These are phyloP conservation scores for Urocyon cinereoargenteus DNA, from an alignment of 2,797 vertebrate genomes.

Conservation along the genomic window DNA sequence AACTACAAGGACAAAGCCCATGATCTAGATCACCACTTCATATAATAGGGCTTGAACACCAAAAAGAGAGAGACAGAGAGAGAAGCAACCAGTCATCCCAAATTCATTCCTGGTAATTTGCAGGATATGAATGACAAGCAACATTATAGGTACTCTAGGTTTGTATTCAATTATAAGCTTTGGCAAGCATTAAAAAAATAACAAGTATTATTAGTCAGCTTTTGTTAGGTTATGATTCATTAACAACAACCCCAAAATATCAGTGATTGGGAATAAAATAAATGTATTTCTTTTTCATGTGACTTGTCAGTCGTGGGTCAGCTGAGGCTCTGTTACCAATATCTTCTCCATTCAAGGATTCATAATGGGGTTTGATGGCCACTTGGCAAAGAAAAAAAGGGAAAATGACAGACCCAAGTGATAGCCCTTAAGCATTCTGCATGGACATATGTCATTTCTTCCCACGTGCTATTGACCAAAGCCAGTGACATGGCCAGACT, in stretches of 20 bases:
- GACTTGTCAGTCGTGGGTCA: neutral
- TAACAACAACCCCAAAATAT: neutral
- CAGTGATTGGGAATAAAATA: neutral
- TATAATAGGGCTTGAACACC: neutral
- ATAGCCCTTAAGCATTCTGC: neutral
- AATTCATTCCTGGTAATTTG: neutral
- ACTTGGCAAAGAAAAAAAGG: neutral
- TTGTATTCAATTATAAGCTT: neutral
- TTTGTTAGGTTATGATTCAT: neutral
- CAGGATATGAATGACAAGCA: neutral
- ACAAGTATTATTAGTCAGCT: neutral
- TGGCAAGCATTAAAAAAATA: neutral
- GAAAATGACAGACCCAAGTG: neutral
- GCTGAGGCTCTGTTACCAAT: neutral
- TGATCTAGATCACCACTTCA: neutral
- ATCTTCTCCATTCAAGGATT: neutral
- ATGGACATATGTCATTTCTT: neutral
- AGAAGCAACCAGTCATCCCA: neutral
- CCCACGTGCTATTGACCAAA: neutral
- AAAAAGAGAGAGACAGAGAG: neutral
- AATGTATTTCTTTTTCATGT: neutral
- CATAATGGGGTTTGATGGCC: neutral
- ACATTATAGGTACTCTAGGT: neutral
- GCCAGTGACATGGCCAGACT: neutral
- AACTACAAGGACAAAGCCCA: neutral